Evolutionary conservation across 2,113 vertebrate genomes (phyloP).

Genomic region (Pardalotus punctatus): DNA sequence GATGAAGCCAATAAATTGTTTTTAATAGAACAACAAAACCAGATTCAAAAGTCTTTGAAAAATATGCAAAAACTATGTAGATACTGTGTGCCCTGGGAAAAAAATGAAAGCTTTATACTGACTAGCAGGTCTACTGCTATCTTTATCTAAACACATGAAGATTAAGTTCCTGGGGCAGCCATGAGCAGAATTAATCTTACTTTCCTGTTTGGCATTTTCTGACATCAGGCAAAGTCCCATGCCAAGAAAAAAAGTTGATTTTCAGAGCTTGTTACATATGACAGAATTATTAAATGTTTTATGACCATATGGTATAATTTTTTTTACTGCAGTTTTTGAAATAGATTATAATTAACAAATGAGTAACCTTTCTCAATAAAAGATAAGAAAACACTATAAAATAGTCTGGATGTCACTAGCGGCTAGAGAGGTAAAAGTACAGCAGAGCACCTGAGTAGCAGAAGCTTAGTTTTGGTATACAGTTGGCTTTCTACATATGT

Average conservation of each 20-base stretch:
- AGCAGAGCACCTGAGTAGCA: conserved; percentile 53
- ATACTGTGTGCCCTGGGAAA: background rate
- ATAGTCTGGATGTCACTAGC: background rate
- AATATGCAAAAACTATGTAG: background rate
- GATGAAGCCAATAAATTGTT: background rate
- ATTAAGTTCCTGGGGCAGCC: background rate
- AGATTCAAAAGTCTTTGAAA: background rate
- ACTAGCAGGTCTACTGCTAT: background rate
- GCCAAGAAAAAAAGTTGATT: conserved; percentile 45
- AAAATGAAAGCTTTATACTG: background rate
- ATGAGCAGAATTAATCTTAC: conserved; percentile 11
- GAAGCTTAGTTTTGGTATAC: conserved; percentile 51
- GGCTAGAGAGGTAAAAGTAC: conserved; percentile 8
- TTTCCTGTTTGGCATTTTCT: conserved; percentile 37
- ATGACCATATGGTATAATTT: conserved; percentile 12
- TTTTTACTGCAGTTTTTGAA: background rate
- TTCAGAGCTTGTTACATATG: conserved; percentile 1
- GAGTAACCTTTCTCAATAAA: background rate
- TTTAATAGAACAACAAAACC: background rate
- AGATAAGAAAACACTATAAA: background rate
- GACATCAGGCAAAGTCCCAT: background rate
- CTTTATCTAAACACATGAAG: background rate
- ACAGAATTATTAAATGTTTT: conserved; percentile 20
- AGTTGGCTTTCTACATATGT: conserved; percentile 69
- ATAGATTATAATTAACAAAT: background rate